These are phyloP conservation scores for Blastobasis lacticolella DNA, from an alignment of 2,888 invertebrate species.

Conservation along the genomic window DNA sequence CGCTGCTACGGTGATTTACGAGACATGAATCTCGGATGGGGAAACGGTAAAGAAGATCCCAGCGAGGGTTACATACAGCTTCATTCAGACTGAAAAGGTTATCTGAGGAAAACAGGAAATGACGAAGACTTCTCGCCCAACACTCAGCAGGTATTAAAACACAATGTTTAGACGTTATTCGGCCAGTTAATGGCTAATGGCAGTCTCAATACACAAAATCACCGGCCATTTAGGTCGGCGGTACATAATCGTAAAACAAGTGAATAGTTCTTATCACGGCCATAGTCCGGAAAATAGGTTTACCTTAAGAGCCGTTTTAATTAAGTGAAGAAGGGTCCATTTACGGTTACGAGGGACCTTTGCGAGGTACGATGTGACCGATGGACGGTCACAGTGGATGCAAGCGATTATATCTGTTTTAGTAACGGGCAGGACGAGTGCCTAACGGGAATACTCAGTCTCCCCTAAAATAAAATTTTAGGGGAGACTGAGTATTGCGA, in stretches of 20 bases:
- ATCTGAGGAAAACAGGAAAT: too few relatives aligned
- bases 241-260: conserved; percentile 26
- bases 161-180: too few relatives aligned
- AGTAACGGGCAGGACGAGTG: not conserved
- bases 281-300: conserved; percentile 33
- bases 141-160: too few relatives aligned
- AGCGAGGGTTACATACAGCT: too few relatives aligned
- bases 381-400: conserved; percentile 3
- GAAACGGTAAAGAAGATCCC: too few relatives aligned
- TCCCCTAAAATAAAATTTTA: too few relatives aligned
- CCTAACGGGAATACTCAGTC: too few relatives aligned
- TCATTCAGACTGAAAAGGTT: too few relatives aligned
- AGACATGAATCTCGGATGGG: too few relatives aligned
- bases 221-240: conserved; percentile 10
- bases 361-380: conserved; percentile 7
- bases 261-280: conserved; percentile 26
- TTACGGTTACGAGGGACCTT: conserved; percentile 19
- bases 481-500: not conserved
- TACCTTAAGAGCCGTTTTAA: conserved; percentile 45
- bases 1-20: not conserved
- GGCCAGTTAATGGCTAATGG: conserved; percentile 8
- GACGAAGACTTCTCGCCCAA: too few relatives aligned
- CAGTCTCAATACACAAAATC: conserved; percentile 12
- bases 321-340: conserved; percentile 40
- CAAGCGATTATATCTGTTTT: conserved; percentile 7